A percentile compares a stretch with the other conserved stretches of the same genome.
phyloP scores from a whole-genome alignment of 2,113 vertebrate species.

The Channa argus region DNA sequence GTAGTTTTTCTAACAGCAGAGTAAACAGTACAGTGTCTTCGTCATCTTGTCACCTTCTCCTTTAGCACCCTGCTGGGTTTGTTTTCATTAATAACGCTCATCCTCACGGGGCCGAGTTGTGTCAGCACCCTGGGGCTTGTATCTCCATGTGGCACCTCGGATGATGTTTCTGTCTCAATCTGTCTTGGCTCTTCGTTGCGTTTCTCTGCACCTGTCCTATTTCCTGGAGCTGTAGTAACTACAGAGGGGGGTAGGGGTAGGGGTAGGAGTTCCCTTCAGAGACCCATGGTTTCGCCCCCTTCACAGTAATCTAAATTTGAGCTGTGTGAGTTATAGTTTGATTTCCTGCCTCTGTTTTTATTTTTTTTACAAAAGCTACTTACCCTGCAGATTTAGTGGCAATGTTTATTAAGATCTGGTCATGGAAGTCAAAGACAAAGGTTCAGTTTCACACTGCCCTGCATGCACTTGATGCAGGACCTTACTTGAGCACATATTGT shows the following conservation, averaged over 20 bases:
- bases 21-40: neutral
- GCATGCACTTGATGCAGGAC: too few relatives aligned
- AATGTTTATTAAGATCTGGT: too few relatives aligned
- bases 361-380: neutral
- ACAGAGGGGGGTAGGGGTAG: neutral
- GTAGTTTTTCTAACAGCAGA: neutral
- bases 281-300: neutral
- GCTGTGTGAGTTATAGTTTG: neutral
- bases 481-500: too few relatives aligned
- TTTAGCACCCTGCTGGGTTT: slow-evolving; percentile 32
- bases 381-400: neutral
- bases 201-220: slow-evolving; percentile 39
- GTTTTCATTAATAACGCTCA: slow-evolving; percentile 53
- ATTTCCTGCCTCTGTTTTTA: neutral
- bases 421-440: too few relatives aligned
- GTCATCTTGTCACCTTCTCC: slow-evolving; percentile 32
- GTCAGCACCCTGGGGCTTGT: slow-evolving; percentile 35
- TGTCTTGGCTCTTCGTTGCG: slow-evolving; percentile 16
- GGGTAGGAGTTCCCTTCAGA: neutral
- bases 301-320: slow-evolving; percentile 9
- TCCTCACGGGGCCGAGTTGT: slow-evolving; percentile 34
- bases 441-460: too few relatives aligned
- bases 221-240: slow-evolving; percentile 52
- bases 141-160: slow-evolving; percentile 35
- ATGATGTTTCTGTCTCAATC: slow-evolving; percentile 43